Base-by-base conservation (phyloP, 2,888 invertebrate species). In the Punctoribates punctum region DNA sequence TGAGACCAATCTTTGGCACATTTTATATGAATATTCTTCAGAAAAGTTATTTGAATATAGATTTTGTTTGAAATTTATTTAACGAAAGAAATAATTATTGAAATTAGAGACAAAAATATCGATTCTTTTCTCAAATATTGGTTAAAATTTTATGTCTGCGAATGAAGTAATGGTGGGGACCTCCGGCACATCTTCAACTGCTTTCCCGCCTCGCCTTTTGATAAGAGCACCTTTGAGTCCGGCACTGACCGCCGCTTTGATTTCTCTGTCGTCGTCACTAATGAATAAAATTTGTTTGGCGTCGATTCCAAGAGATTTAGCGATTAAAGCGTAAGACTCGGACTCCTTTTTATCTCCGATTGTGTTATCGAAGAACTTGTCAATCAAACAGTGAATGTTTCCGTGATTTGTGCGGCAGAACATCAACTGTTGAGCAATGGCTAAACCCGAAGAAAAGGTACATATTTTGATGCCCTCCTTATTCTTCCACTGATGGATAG, bases 371-470 rank as follows among this genome's bases (percentile, higher is more conserved):
- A 77, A 77, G 73, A 29, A 77, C 60, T 77, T 38, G 17, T 75
- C 73, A 13, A 34, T 34, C 34, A 34, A 34, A 34, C 34, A 34
- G 8, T 34, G 34, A 34, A 34, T 34, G 34, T 76, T 77, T 20
- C 77, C 77, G 38, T 74, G 74, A 54, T 73, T 77, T 23, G 77
- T 73, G 60, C 73, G 65, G 23, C 73, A 62, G 48, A 77, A 77
- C 25, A 77, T 29, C 25, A 77, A 54, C 42, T 76, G 76, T 27
- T 77, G 77, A 13, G 73, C 77, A 17, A 73, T 67, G 6, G 62
- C 57, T 74, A 76, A 67, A 67, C 76, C 77, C 9, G 77, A 77
- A 15, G 74, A 74, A 46, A 73, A 76, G 23, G 76, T 27, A 72
- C 34, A 77, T n/a, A 77, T 25, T 25, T 42, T 48, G 25, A 77